A percentile compares a stretch with the other conserved stretches of the same genome.
Conservation (phyloP, 2,797 vertebrate species). For the Crocidura indochinensis region DNA sequence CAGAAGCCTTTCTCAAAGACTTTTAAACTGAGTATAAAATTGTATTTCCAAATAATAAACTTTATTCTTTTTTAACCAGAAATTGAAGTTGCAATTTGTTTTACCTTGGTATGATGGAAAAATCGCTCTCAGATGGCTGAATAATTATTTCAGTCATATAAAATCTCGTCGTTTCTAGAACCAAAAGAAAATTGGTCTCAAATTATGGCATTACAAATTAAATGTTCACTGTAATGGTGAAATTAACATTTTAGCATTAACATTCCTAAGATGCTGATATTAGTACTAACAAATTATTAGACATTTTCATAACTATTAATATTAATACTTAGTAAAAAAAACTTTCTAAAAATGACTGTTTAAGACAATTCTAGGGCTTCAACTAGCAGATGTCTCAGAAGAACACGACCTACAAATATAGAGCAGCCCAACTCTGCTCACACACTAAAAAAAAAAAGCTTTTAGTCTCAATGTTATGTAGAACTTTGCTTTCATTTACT, state of each 20-base stretch:
- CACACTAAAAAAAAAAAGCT: too few species aligned
- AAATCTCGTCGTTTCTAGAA: conserved; percentile 90
- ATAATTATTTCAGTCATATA: conserved; percentile 90
- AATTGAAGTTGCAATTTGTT: conserved; percentile 61
- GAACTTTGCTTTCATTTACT: too few species aligned
- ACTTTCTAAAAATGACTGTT: too few species aligned
- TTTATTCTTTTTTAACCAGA: background rate
- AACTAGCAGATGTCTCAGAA: background rate
- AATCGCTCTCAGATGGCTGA: conserved; percentile 83
- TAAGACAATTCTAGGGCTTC: background rate
- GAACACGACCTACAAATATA: too few species aligned
- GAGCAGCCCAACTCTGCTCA: too few species aligned
- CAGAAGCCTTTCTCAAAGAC: background rate
- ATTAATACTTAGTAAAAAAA: conserved; percentile 27
- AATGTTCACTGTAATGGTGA: conserved; percentile 11
- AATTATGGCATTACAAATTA: conserved; percentile 38
- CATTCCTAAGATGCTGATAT: too few species aligned
- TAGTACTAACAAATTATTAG: too few species aligned
- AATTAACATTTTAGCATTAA: conserved; percentile 1
- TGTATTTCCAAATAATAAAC: conserved; percentile 23
- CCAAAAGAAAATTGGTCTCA: conserved; percentile 48
- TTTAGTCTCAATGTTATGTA: too few species aligned
- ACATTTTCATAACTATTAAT: background rate
- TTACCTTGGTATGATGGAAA: conserved; percentile 89
- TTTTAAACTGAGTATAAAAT: conserved; percentile 39